A percentile compares a stretch with the other conserved stretches of the same genome.
phyloP scores from a whole-genome alignment of 2,888 invertebrate genomes.

The Hyles lineata region DNA sequence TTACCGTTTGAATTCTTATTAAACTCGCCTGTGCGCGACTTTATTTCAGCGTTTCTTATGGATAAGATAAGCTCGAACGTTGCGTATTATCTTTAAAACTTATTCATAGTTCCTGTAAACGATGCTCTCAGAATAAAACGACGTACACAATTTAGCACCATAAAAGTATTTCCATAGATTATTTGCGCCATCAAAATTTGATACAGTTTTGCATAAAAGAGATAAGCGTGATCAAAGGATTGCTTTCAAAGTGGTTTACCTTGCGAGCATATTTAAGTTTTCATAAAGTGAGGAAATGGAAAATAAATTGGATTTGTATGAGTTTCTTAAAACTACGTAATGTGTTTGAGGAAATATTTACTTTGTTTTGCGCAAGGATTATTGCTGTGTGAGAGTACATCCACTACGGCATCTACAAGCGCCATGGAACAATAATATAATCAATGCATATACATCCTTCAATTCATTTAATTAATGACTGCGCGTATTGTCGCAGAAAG shows the following conservation, averaged over 20 bases:
- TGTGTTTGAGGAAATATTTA: constrained; percentile 67
- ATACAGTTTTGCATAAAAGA: constrained; percentile 78
- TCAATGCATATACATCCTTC: not conserved
- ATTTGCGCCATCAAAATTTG: constrained; percentile 68
- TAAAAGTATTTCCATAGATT: constrained; percentile 23
- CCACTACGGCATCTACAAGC: not conserved
- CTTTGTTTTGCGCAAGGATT: constrained; percentile 68
- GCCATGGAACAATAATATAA: constrained; percentile 9
- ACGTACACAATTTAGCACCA: constrained; percentile 12
- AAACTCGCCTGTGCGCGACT: constrained; percentile 49
- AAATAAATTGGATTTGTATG: constrained; percentile 84
- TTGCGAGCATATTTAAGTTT: constrained; percentile 83
- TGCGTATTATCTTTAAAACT: constrained; percentile 56
- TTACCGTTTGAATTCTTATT: constrained; percentile 67
- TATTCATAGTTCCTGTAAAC: constrained; percentile 19
- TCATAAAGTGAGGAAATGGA: constrained; percentile 84
- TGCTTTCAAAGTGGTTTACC: constrained; percentile 82
- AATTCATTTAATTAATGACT: not conserved
- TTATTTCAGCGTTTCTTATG: constrained; percentile 53
- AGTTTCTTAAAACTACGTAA: constrained; percentile 73
- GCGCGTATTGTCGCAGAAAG: not conserved
- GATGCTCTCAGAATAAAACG: not conserved
- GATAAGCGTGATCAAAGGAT: constrained; percentile 82
- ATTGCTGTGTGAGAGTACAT: constrained; percentile 45
- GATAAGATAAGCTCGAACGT: constrained; percentile 61